These are phyloP conservation scores for Procambarus clarkii DNA, from an alignment of 1,140 invertebrate genomes.

Conservation along the genomic window DNA sequence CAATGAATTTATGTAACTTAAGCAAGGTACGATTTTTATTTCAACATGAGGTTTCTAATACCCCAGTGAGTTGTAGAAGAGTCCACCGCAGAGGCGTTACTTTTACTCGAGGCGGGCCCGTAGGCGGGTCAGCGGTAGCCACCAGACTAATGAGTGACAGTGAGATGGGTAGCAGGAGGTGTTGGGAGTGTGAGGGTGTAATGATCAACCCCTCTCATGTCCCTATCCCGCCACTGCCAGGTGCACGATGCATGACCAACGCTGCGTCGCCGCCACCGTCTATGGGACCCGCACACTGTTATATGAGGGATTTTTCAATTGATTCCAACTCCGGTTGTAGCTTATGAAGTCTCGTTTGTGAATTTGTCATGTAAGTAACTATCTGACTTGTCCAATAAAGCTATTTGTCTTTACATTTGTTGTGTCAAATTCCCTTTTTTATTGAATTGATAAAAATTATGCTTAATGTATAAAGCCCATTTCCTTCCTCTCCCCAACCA, in stretches of 20 bases:
- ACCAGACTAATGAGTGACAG: conserved; percentile 49
- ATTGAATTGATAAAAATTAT: neutral
- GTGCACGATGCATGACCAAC: conserved; percentile 25
- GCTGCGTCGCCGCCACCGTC: conserved; percentile 48
- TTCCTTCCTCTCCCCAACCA: too few relatives aligned
- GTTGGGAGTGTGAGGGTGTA: conserved; percentile 54
- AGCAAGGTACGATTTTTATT: conserved; percentile 72
- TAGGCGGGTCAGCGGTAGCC: conserved; percentile 47
- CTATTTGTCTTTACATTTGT: conserved; percentile 74
- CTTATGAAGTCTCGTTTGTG: conserved; percentile 74
- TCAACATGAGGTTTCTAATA: conserved; percentile 71
- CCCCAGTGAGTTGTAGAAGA: conserved; percentile 70
- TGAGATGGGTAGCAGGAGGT: conserved; percentile 57
- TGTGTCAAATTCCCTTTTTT: conserved; percentile 23
- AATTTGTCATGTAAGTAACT: conserved; percentile 74
- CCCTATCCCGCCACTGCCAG: conserved; percentile 36
- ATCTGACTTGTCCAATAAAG: conserved; percentile 76
- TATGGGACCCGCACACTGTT: conserved; percentile 65
- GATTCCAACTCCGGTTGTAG: conserved; percentile 73
- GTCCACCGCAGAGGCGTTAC: conserved; percentile 67
- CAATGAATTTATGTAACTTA: conserved; percentile 69
- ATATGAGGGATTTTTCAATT: conserved; percentile 73
- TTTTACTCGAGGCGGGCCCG: conserved; percentile 66
- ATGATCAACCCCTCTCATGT: conserved; percentile 15
- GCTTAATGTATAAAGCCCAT: too few relatives aligned